phyloP scores from a whole-genome alignment of 2,113 vertebrate species.

The Indicator indicator region DNA sequence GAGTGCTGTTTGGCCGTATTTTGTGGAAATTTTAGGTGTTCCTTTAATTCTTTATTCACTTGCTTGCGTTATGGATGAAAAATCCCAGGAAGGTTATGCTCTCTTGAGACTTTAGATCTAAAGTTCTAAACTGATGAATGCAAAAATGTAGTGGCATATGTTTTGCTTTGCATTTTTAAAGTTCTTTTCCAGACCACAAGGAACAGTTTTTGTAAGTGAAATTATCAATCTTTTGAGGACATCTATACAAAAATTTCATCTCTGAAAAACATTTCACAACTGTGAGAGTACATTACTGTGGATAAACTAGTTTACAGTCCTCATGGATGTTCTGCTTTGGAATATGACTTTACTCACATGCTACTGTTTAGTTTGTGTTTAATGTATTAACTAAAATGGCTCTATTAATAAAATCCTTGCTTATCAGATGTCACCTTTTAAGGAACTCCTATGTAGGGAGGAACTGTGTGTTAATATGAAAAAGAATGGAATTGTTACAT shows the following conservation, averaged over 20 bases:
- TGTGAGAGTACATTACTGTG: neutral
- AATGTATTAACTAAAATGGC: neutral
- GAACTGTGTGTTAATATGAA: neutral
- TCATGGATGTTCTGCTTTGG: neutral
- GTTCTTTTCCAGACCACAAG: neutral
- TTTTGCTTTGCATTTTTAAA: slow-evolving; percentile 25
- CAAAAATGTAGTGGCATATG: neutral
- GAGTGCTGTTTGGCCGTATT: neutral
- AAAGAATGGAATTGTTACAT: neutral
- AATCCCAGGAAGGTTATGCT: neutral
- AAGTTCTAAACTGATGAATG: neutral
- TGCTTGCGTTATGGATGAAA: neutral
- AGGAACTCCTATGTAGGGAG: neutral
- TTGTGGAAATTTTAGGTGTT: neutral
- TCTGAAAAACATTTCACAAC: neutral
- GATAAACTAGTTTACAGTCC: neutral
- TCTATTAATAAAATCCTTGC: neutral
- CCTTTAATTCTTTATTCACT: neutral
- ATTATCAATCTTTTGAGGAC: neutral
- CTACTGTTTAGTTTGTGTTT: neutral
- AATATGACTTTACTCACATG: neutral
- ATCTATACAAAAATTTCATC: neutral
- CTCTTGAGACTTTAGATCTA: neutral
- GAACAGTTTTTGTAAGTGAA: neutral
- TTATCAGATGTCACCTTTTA: neutral